These are phyloP conservation scores for Aphelenchoides fujianensis DNA, from an alignment of 1,140 invertebrate genomes.

Conservation along the genomic window DNA sequence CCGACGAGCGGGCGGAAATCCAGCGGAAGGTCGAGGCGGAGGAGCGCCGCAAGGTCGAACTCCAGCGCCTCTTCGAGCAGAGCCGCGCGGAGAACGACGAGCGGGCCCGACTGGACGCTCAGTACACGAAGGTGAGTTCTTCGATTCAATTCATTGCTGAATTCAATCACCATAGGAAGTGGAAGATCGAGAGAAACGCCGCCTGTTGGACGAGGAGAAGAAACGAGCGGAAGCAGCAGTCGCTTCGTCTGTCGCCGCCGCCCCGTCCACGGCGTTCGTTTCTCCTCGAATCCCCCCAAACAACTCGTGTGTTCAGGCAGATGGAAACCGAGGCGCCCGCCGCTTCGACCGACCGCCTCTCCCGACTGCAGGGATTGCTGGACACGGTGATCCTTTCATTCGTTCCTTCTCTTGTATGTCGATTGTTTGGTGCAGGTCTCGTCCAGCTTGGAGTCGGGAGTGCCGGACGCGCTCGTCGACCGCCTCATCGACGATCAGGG, in stretches of 20 bases:
- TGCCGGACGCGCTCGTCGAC: constrained; percentile 17
- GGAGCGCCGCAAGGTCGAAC: not conserved
- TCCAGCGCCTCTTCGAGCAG: not conserved
- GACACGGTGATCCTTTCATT: not conserved
- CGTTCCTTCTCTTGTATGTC: not conserved
- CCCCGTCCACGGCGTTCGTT: too few species aligned
- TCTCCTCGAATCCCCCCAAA: too few species aligned
- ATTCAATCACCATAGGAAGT: not conserved
- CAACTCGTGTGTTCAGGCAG: too few species aligned
- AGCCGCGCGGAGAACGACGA: not conserved
- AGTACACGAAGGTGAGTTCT: not conserved
- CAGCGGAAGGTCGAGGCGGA: constrained; percentile 3
- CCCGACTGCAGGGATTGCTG: too few species aligned
- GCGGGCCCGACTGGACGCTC: not conserved
- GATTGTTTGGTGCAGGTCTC: too few species aligned
- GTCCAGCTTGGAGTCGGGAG: constrained; percentile 1
- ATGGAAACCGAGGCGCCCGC: too few species aligned
- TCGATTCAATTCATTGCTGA: not conserved
- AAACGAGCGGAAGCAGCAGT: too few species aligned
- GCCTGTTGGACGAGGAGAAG: too few species aligned
- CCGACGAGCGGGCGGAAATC: constrained; percentile 10
- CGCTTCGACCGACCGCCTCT: too few species aligned
- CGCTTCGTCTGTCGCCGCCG: too few species aligned
- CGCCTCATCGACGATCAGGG: constrained; percentile 2
- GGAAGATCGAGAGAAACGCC: too few species aligned